Percentiles rank a stretch among this genome's conserved stretches.
Evolutionary conservation across 2,888 invertebrate genomes (phyloP).

Genomic region (Synergus itoensis): DNA sequence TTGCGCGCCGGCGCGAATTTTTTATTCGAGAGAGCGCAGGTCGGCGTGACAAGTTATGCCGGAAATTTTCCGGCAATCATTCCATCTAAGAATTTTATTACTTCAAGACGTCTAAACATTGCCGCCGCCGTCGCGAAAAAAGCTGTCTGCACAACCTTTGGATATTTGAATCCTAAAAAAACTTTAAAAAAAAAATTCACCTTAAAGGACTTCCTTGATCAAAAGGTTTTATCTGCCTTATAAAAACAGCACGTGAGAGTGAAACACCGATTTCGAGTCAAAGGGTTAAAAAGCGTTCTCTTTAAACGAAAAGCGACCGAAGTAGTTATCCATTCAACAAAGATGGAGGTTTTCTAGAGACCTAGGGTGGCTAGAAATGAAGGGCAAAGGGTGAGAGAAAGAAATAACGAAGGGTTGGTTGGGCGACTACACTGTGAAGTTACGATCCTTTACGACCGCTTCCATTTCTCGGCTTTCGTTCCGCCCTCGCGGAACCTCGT

Average conservation of each 20-base stretch:
- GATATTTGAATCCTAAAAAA: neutral
- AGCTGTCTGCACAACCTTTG: neutral
- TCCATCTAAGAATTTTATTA: too few species aligned
- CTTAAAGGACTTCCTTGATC: neutral
- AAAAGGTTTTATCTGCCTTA: neutral
- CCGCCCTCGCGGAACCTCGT: slow-evolving; percentile 44
- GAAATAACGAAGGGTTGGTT: slow-evolving; percentile 30
- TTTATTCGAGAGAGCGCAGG: too few species aligned
- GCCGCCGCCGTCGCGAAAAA: too few species aligned
- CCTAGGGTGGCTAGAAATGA: slow-evolving; percentile 7
- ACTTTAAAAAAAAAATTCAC: neutral
- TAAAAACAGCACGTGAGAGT: too few species aligned
- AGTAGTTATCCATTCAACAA: slow-evolving; percentile 22
- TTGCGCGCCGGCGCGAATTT: too few species aligned
- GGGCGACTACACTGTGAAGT: slow-evolving; percentile 6
- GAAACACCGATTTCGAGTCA: slow-evolving; percentile 1
- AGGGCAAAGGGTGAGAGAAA: slow-evolving; percentile 20
- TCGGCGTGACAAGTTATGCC: too few species aligned
- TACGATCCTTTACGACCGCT: slow-evolving; percentile 47
- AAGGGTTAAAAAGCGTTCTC: slow-evolving; percentile 26
- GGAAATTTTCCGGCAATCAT: too few species aligned
- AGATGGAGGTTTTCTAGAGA: slow-evolving; percentile 10
- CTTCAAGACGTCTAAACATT: too few species aligned
- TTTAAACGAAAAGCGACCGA: neutral
- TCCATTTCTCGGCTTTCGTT: slow-evolving; percentile 36